Evolutionary conservation across 2,888 invertebrate genomes (phyloP), one percentile per base, ranked within the genome.

Genomic region (Tineola bisselliella): DNA sequence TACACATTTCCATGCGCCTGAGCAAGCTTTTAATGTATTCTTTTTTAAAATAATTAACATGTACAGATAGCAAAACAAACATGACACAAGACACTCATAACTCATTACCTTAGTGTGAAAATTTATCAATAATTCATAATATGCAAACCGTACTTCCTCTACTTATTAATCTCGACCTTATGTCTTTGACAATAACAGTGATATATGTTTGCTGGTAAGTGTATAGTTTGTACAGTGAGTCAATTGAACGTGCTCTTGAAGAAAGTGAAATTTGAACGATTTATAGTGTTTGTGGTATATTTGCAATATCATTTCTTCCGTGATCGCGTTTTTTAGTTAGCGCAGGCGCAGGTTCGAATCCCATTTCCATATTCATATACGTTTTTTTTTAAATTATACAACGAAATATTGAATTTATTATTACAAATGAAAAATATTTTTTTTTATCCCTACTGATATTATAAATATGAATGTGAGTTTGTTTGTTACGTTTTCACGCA

Each of bases 211-310:
- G 3, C n/a, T 43, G 8, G 8, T 3, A 43, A 43, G n/a, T 43
- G 43, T 3, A 12, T 43, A 43, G 3, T 2, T 5, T n/a, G 13
- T 43, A 43, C 8, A 2, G 43, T 43, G 43, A 10, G 3, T 43
- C 25, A 43, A 13, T 43, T 43, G 48, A 48, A 15, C 48, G 10
- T 25, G 54, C 25, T 25, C 5, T 18, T 18, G 17, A 54, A 54
- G 54, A 54, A 54, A 54, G 54, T 54, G 54, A 54, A 54, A 54
- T 54, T 54, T 54, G 54, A 54, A 8, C 54, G 54, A 54, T 54
- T 54, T 54, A 54, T 54, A 54, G 19, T 25, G 25, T 54, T 54
- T 54, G 54, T 25, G n/a, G 25, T 17, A 25, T 54, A 54, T n/a
- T 48, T 48, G 13, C 2, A 17, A 17, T 48, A 48, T 48, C n/a